phyloP scores from a whole-genome alignment of 1,140 invertebrate species.

The Propsilocerus akamusi region DNA sequence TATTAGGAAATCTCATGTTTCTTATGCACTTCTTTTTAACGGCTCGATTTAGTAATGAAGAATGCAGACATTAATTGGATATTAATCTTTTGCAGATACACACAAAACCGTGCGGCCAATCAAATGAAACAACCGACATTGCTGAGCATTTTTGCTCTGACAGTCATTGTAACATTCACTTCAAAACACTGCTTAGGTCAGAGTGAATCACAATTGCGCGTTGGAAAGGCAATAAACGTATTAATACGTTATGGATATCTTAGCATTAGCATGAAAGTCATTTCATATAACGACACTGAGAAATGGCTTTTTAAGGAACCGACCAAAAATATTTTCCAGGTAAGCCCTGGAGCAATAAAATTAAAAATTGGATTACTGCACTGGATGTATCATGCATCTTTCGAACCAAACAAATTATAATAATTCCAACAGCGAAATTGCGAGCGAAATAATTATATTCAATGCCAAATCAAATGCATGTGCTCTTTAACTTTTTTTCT shows the following conservation, averaged over 20 bases:
- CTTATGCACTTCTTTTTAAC: too few species aligned
- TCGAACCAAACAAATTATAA: too few species aligned
- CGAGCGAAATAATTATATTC: too few species aligned
- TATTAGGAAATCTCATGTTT: too few species aligned
- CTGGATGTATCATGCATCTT: too few species aligned
- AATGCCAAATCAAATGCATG: too few species aligned
- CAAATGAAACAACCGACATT: background rate
- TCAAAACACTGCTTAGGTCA: constrained; percentile 8
- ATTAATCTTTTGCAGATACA: too few species aligned
- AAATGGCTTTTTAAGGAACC: constrained; percentile 70
- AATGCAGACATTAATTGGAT: too few species aligned
- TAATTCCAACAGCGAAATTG: too few species aligned
- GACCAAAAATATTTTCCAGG: constrained; percentile 52
- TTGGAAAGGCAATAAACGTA: constrained; percentile 52
- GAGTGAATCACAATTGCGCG: constrained; percentile 35
- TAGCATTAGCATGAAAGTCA: constrained; percentile 66
- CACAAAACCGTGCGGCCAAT: too few species aligned
- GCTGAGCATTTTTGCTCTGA: background rate
- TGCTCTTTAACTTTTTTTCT: background rate
- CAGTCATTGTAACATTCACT: background rate
- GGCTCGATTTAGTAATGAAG: too few species aligned
- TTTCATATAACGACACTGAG: constrained; percentile 58
- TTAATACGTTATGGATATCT: constrained; percentile 59
- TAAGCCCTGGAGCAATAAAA: constrained; percentile 7
- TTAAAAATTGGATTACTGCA: too few species aligned